Percentiles rank a stretch among this genome's conserved stretches.
phyloP scores from a whole-genome alignment of 2,888 invertebrate genomes.

The Dascillus cervinus region DNA sequence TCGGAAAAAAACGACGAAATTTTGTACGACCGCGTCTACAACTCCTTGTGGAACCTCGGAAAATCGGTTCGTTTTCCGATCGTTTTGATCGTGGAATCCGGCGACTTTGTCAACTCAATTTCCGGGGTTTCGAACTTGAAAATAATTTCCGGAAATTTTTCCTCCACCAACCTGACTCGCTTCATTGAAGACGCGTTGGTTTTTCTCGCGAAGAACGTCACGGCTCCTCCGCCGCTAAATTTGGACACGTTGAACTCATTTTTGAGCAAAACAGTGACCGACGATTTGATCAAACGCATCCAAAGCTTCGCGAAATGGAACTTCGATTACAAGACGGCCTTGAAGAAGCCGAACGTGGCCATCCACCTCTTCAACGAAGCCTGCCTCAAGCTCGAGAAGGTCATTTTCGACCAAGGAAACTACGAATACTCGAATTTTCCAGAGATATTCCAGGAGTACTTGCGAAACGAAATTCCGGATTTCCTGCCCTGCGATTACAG shows the following conservation, averaged over 20 bases:
- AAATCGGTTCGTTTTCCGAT: constrained; percentile 5
- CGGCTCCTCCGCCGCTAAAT: constrained; percentile 48
- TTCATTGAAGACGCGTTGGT: constrained; percentile 30
- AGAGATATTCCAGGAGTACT: constrained; percentile 51
- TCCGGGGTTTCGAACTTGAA: too few species aligned
- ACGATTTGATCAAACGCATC: constrained; percentile 56
- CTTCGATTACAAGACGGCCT: constrained; percentile 41
- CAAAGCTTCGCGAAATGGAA: constrained; percentile 38
- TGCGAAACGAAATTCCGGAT: constrained; percentile 42
- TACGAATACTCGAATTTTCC: constrained; percentile 58
- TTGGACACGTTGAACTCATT: constrained; percentile 51
- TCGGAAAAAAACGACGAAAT: constrained; percentile 27
- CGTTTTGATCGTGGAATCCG: constrained; percentile 4
- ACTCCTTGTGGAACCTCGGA: constrained; percentile 8
- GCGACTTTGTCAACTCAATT: constrained; percentile 20
- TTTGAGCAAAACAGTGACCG: constrained; percentile 50
- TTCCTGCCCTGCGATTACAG: constrained; percentile 56
- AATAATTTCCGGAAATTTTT: too few species aligned
- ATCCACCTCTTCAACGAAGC: constrained; percentile 61
- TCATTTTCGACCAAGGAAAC: constrained; percentile 52
- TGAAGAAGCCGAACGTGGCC: constrained; percentile 51
- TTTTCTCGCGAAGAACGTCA: constrained; percentile 48
- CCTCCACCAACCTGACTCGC: too few species aligned
- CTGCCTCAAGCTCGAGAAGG: constrained; percentile 52
- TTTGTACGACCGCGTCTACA: constrained; percentile 24